Evolutionary conservation across 2,113 vertebrate species (phyloP).

Genomic region (Neotoma lepida): DNA sequence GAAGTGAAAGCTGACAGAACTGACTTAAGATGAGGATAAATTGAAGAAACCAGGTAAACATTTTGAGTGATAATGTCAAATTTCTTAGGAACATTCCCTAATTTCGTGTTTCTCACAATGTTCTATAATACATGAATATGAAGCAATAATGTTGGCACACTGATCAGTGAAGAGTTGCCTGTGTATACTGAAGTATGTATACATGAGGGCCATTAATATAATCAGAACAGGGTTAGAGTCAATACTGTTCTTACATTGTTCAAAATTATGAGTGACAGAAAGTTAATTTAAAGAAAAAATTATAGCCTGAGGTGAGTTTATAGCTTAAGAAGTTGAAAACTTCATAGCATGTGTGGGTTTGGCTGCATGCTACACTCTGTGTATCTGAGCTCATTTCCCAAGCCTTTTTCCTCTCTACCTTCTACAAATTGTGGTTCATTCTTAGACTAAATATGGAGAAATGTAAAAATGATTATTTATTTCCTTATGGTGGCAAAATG

Average conservation of each 20-base stretch:
- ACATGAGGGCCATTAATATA: background rate
- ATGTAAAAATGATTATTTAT: background rate
- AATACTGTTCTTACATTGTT: background rate
- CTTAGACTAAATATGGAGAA: background rate
- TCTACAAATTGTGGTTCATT: background rate
- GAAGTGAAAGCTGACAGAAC: slow-evolving; percentile 44
- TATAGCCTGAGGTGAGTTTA: no score
- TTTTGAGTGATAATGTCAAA: background rate
- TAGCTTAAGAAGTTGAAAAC: background rate
- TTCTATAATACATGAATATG: background rate
- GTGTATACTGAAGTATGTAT: background rate
- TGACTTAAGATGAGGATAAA: background rate
- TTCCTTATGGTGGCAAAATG: background rate
- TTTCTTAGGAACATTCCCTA: background rate
- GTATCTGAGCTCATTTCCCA: background rate
- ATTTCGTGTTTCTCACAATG: background rate
- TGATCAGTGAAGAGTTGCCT: background rate
- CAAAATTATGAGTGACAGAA: background rate
- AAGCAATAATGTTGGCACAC: background rate
- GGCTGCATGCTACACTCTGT: background rate
- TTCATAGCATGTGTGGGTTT: background rate
- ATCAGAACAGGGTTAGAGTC: background rate
- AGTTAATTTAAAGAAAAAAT: background rate
- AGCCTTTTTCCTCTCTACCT: background rate
- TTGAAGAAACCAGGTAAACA: background rate